Base-by-base conservation (phyloP, 2,888 invertebrate species). In the Troilus luridus region DNA sequence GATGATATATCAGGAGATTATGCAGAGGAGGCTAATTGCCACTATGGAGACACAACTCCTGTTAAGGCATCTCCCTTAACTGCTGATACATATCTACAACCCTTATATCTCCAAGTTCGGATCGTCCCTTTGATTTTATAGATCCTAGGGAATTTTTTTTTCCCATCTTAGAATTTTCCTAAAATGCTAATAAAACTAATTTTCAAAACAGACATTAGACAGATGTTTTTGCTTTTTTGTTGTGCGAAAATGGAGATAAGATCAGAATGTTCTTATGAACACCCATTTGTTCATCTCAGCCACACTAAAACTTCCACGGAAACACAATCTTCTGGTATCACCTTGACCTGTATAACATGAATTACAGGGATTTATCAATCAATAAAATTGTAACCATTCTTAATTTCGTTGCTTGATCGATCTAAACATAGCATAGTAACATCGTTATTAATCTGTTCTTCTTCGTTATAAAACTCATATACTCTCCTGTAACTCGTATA, bases 11-110 rank as follows among this genome's bases (percentile, higher is more conserved):
- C 85, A 85, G 85, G 10, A 85, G 85, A 85, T 85, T 85, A 85
- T 85, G 85, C 85, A 58, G 56, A 21, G 56, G 56, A 85, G 85
- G 56, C 85, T 85, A 85, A 85, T 85, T 85, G 85, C 56, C 85
- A 56, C 85, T 85, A 85, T 85, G 85, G 85, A 85, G 85, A 85
- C 85, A 85, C 85, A 85, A 85, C 56, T 77, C 72, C 72, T 77
- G 41, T 41, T 21, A 64, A n/a, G n/a, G 64, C 21, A 21, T n/a
- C 6, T 21, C 6, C 56, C 85, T n/a, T 85, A 85, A 58, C 54
- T 10, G 2, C 85, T 56, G 85, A 85, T 85, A 85, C 85, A 54
- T 85, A 85, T 85, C 85, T 85, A 85, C 85, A 85, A 56, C 85
- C 85, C 85, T 85, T 85, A n/a, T 85, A 85, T 85, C 85, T 85